These are phyloP conservation scores for Carabus problematicus DNA, from an alignment of 2,888 invertebrate genomes.

Conservation along the genomic window DNA sequence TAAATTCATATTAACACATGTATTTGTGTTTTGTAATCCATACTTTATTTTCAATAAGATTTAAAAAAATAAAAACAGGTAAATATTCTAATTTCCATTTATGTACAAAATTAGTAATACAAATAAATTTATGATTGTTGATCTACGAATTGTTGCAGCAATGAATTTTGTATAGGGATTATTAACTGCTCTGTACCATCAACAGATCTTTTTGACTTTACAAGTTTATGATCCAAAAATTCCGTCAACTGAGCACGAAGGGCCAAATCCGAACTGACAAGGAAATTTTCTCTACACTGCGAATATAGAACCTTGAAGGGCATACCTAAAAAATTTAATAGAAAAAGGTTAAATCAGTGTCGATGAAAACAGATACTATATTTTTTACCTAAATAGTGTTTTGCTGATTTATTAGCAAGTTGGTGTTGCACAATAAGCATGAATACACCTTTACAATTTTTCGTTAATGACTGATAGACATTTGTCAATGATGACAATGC, in stretches of 20 bases:
- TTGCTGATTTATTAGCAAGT: conserved; percentile 73
- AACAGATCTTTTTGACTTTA: conserved; percentile 77
- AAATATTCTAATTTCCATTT: background rate
- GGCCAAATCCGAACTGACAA: conserved; percentile 92
- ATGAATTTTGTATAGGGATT: conserved; percentile 77
- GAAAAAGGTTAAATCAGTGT: background rate
- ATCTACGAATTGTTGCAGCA: conserved; percentile 81
- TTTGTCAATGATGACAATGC: conserved; percentile 87
- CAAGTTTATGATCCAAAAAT: conserved; percentile 93
- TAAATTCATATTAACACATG: no score
- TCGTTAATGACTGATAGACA: conserved; percentile 88
- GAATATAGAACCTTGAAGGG: conserved; percentile 88
- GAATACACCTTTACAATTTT: conserved; percentile 87
- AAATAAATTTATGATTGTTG: conserved; percentile 56
- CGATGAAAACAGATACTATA: conserved; percentile 18
- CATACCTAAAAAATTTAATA: conserved; percentile 68
- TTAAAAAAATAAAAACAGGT: no score
- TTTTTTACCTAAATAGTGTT: conserved; percentile 75
- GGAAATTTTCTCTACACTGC: conserved; percentile 84
- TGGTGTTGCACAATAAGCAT: conserved; percentile 83
- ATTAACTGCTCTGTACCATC: conserved; percentile 84
- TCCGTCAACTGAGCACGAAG: conserved; percentile 92
- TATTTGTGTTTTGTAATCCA: no score
- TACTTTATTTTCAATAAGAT: no score
- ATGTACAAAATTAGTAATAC: background rate